Percentiles rank a stretch among this genome's conserved stretches.
phyloP scores from a whole-genome alignment of 1,140 invertebrate species.

The Ceratina calcarata region DNA sequence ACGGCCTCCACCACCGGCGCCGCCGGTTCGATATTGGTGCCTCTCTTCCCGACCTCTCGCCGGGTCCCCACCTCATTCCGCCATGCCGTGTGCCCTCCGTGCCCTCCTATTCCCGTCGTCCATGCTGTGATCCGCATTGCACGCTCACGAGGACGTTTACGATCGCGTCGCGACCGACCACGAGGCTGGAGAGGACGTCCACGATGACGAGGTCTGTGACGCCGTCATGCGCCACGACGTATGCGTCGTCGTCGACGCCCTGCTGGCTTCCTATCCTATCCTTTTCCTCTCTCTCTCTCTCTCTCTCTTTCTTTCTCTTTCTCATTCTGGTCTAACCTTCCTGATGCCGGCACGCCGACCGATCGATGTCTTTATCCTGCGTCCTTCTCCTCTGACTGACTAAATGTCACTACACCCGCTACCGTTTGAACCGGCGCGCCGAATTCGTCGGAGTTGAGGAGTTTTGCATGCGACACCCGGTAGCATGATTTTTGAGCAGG shows the following conservation, averaged over 20 bases:
- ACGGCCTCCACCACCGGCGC: too few species aligned
- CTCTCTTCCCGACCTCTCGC: conserved; percentile 66
- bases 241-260: conserved; percentile 53
- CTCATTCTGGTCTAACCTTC: conserved; percentile 31
- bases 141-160: conserved; percentile 21
- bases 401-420: conserved; percentile 36
- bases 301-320: neutral
- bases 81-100: conserved; percentile 45
- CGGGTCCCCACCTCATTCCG: conserved; percentile 55
- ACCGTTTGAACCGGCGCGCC: conserved; percentile 9
- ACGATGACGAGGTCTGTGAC: conserved; percentile 13
- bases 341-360: conserved; percentile 31
- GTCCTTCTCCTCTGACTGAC: conserved; percentile 45
- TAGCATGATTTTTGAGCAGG: neutral
- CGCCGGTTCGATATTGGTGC: conserved; percentile 81
- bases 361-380: conserved; percentile 66
- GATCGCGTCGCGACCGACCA: neutral
- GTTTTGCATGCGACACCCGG: neutral
- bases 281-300: conserved; percentile 16
- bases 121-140: conserved; percentile 57
- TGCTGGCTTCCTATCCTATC: conserved; percentile 8
- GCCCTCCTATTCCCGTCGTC: conserved; percentile 30
- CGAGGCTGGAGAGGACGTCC: neutral
- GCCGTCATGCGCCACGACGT: conserved; percentile 25
- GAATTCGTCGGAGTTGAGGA: neutral